Conservation (phyloP, 1,140 invertebrate genomes). For the Microvelia longipes region DNA sequence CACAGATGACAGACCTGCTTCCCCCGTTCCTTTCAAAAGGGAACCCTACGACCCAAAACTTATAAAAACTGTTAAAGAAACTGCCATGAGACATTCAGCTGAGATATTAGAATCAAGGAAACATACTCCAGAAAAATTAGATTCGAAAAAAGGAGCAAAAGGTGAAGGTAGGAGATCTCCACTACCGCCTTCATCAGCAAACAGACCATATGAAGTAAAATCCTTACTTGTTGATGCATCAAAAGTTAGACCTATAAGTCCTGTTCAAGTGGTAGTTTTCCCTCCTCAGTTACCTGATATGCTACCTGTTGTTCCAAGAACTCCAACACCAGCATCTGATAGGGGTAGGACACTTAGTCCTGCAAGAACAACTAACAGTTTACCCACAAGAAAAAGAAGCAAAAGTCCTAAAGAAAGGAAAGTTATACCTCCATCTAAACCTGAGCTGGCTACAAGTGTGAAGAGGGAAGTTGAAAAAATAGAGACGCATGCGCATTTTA, state of each 20-base stretch:
- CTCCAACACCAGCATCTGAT: slow-evolving; percentile 4
- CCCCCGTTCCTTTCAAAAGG: background rate
- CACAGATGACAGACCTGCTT: background rate
- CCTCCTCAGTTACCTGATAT: slow-evolving; percentile 19
- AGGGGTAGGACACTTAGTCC: background rate
- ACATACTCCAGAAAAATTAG: background rate
- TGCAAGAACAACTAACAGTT: too few species aligned
- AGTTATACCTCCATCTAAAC: slow-evolving; percentile 12
- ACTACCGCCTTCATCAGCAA: slow-evolving; percentile 9
- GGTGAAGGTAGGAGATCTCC: slow-evolving; percentile 1
- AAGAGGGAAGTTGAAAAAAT: slow-evolving; percentile 18
- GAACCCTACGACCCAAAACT: background rate
- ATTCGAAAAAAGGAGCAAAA: background rate
- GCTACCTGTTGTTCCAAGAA: background rate
- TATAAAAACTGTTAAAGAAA: background rate
- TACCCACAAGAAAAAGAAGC: background rate
- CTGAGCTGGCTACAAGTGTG: slow-evolving; percentile 17
- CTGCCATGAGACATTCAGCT: background rate
- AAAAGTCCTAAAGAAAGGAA: slow-evolving; percentile 1
- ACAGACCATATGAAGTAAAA: slow-evolving; percentile 14
- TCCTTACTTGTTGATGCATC: slow-evolving; percentile 17
- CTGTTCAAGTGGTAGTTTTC: slow-evolving; percentile 18
- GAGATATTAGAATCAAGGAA: slow-evolving; percentile 2
- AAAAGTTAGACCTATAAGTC: slow-evolving; percentile 14
- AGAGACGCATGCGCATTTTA: background rate